A percentile compares a stretch with the other conserved stretches of the same genome.
Conservation (phyloP, 1,140 invertebrate genomes). For the Saccostrea glomerata region DNA sequence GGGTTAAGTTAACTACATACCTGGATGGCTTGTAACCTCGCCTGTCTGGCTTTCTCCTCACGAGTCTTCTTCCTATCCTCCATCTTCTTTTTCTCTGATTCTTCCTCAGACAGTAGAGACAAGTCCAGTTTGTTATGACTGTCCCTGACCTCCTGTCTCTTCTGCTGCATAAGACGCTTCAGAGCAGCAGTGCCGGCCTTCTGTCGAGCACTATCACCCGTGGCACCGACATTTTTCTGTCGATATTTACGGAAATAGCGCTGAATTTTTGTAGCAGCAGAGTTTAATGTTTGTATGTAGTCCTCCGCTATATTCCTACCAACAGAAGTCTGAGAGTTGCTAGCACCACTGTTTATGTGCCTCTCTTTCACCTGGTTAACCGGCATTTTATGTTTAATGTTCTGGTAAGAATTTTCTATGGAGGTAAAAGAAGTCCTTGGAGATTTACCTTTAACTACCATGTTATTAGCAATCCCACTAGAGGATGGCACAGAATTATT, state of each 20-base stretch:
- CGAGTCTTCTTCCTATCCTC: slow-evolving; percentile 71
- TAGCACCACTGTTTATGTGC: slow-evolving; percentile 49
- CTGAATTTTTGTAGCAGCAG: slow-evolving; percentile 75
- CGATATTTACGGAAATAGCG: slow-evolving; percentile 68
- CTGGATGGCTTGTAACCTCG: slow-evolving; percentile 75
- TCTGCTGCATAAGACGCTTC: slow-evolving; percentile 71
- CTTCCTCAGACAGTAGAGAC: slow-evolving; percentile 56
- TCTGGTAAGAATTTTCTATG: slow-evolving; percentile 78
- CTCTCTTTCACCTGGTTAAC: slow-evolving; percentile 73
- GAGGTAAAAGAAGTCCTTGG: slow-evolving; percentile 70
- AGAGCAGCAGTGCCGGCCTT: slow-evolving; percentile 73
- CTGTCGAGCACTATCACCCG: slow-evolving; percentile 45
- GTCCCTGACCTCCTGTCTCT: slow-evolving; percentile 63
- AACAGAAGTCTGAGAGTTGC: slow-evolving; percentile 42
- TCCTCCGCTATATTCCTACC: slow-evolving; percentile 70
- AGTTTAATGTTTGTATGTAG: slow-evolving; percentile 72
- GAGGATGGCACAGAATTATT: slow-evolving; percentile 21
- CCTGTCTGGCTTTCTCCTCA: slow-evolving; percentile 74
- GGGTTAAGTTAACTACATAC: slow-evolving; percentile 56
- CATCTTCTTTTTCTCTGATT: slow-evolving; percentile 57
- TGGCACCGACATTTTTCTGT: neutral
- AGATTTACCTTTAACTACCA: slow-evolving; percentile 71
- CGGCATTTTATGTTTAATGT: slow-evolving; percentile 78
- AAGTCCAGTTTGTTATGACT: slow-evolving; percentile 58
- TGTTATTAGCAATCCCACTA: slow-evolving; percentile 74